Percentiles rank a stretch among this genome's conserved stretches.
phyloP scores from a whole-genome alignment of 2,797 vertebrate genomes.

The Peromyscus nudipes region DNA sequence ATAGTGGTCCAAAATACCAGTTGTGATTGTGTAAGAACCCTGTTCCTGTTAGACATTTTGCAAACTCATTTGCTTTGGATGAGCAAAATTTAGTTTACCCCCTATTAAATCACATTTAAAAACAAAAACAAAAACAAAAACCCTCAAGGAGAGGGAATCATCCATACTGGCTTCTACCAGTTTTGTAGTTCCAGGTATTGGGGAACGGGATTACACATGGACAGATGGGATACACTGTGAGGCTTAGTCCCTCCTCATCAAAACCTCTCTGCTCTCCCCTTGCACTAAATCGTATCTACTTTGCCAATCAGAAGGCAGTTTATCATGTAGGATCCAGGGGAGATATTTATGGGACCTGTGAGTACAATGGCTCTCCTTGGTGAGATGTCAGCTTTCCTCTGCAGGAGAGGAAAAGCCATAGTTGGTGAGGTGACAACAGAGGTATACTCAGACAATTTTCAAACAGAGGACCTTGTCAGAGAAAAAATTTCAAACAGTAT shows the following conservation, averaged over 20 bases:
- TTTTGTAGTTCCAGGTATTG: conserved; percentile 84
- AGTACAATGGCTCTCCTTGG: conserved; percentile 82
- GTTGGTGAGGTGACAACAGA: conserved; percentile 81
- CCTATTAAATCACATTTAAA: conserved; percentile 76
- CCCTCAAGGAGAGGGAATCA: conserved; percentile 64
- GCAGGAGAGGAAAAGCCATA: conserved; percentile 85
- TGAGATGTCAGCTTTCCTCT: conserved; percentile 83
- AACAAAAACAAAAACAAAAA: not conserved
- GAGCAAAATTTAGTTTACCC: conserved; percentile 86
- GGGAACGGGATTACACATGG: conserved; percentile 86
- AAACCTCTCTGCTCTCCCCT: conserved; percentile 81
- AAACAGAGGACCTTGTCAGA: conserved; percentile 74
- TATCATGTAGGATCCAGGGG: conserved; percentile 87
- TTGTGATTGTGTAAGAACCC: conserved; percentile 87
- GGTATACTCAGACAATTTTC: conserved; percentile 65
- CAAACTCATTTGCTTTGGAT: conserved; percentile 76
- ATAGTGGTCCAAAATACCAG: conserved; percentile 80
- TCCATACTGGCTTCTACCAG: conserved; percentile 84
- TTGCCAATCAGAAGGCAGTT: conserved; percentile 91
- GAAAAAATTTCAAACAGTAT: conserved; percentile 52
- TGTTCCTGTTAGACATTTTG: conserved; percentile 85
- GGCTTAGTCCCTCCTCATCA: conserved; percentile 86
- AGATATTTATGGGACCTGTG: conserved; percentile 85
- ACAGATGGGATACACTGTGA: conserved; percentile 86
- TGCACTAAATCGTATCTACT: conserved; percentile 89